Evolutionary conservation across 23 tunicate genomes (phyloP).

Genomic region (Ciona savignyi): DNA sequence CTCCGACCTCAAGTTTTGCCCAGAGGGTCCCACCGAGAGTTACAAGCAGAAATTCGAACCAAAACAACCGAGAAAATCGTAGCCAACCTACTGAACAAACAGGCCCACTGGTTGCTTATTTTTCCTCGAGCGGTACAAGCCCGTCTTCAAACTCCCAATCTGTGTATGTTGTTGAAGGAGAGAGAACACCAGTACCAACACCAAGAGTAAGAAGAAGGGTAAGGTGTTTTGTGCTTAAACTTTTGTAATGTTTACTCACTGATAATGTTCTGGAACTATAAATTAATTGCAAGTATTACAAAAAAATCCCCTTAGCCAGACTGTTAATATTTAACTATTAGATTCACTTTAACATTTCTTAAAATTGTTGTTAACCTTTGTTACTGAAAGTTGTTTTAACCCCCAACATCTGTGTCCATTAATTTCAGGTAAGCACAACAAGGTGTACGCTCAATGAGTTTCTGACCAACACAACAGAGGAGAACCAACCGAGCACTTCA

Average conservation of each 20-base stretch:
- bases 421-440: not conserved
- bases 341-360: not conserved
- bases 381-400: too few relatives aligned
- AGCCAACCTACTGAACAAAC: not conserved
- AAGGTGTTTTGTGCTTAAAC: too few relatives aligned
- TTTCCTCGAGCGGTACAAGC: not conserved
- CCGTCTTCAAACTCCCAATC: not conserved
- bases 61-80: not conserved
- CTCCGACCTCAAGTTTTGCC: not conserved
- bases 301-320: too few relatives aligned
- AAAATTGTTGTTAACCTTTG: too few relatives aligned
- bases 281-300: too few relatives aligned
- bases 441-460: not conserved
- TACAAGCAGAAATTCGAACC: constrained; percentile 1
- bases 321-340: too few relatives aligned
- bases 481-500: not conserved
- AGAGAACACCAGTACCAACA: constrained; percentile 6
- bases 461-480: not conserved
- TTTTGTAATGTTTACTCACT: too few relatives aligned
- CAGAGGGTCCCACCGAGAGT: not conserved
- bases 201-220: constrained; percentile 15
- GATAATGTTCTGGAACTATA: too few relatives aligned
- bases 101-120: not conserved
- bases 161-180: not conserved
- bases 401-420: too few relatives aligned